Conservation (phyloP, 64 coral and sea anemone species). For the Catalaphyllia jardinei region DNA sequence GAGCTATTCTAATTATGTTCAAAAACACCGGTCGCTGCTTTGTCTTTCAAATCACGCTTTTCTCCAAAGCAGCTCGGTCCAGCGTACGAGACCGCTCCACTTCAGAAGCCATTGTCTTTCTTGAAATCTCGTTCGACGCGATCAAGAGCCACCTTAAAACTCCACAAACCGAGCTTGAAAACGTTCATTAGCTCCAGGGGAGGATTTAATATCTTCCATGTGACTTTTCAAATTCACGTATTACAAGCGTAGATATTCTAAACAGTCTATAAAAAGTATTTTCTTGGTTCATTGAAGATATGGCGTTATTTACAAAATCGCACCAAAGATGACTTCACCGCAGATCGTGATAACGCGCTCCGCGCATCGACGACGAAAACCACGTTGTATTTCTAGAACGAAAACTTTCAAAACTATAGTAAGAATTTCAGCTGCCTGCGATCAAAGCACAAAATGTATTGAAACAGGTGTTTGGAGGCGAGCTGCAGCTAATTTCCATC, state of each 20-base stretch:
- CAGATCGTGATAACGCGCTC: not conserved
- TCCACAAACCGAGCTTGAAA: not conserved
- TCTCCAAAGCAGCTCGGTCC: not conserved
- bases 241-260: not conserved
- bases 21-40: conserved; percentile 71
- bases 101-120: conserved; percentile 54
- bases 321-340: not conserved
- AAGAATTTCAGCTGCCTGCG: conserved; percentile 51
- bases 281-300: conserved; percentile 18
- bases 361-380: not conserved
- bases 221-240: conserved; percentile 49
- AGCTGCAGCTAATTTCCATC: conserved; percentile 46
- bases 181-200: conserved; percentile 30
- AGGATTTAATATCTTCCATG: conserved; percentile 32
- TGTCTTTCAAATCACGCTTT: conserved; percentile 81
- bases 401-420: conserved; percentile 32
- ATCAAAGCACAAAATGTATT: conserved; percentile 42
- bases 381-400: conserved; percentile 3
- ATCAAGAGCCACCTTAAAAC: not conserved
- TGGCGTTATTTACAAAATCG: conserved; percentile 22
- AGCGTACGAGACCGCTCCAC: conserved; percentile 44
- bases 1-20: conserved; percentile 76
- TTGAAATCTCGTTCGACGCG: conserved; percentile 32
- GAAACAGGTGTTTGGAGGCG: conserved; percentile 32
- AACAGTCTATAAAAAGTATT: conserved; percentile 6